Percentiles rank a stretch among this genome's conserved stretches.
phyloP scores from a whole-genome alignment of 2,888 invertebrate genomes.

The Anagyrus pseudococci region DNA sequence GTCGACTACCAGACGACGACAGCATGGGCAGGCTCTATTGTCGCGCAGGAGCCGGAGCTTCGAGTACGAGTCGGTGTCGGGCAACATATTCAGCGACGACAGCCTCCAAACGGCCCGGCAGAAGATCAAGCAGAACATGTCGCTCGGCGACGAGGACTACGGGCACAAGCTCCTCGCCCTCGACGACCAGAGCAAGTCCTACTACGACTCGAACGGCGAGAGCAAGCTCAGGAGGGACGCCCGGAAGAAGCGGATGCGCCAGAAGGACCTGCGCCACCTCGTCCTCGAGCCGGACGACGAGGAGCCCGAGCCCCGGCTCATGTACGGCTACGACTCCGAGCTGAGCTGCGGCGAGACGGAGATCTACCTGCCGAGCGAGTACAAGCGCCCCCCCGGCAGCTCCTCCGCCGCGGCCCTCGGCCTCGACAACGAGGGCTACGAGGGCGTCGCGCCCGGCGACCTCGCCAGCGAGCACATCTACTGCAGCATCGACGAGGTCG shows the following conservation, averaged over 20 bases:
- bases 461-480: constrained; percentile 54
- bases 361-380: constrained; percentile 59
- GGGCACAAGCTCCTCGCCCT: constrained; percentile 58
- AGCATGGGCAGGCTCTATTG: constrained; percentile 23
- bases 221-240: constrained; percentile 42
- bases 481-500: constrained; percentile 69
- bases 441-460: constrained; percentile 35
- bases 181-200: constrained; percentile 57
- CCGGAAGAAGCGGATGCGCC: constrained; percentile 34
- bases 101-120: constrained; percentile 57
- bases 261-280: constrained; percentile 29
- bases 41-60: constrained; percentile 55
- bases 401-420: no score
- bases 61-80: constrained; percentile 56
- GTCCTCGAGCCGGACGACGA: constrained; percentile 24
- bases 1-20: constrained; percentile 25
- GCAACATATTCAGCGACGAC: constrained; percentile 60
- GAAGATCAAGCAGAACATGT: constrained; percentile 57
- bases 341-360: constrained; percentile 65
- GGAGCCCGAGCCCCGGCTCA: constrained; percentile 50
- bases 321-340: constrained; percentile 66
- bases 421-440: constrained; percentile 42
- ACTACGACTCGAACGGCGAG: constrained; percentile 57
- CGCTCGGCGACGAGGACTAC: constrained; percentile 55
- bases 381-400: constrained; percentile 23